These are phyloP conservation scores for Psettodes erumei DNA, from an alignment of 2,113 vertebrate species.

Conservation along the genomic window DNA sequence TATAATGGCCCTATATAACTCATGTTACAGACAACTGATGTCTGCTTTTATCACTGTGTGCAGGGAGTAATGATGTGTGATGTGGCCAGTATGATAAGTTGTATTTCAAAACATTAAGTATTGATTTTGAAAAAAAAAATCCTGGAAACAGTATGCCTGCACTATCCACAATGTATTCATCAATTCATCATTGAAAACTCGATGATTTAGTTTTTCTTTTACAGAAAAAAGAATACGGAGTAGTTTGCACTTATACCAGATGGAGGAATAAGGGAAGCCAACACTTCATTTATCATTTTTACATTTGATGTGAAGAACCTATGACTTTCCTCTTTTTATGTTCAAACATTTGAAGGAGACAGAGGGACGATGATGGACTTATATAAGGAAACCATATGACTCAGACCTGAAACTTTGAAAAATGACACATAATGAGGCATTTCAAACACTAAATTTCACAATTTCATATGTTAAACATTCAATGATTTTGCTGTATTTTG, in stretches of 20 bases:
- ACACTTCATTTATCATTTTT: not conserved
- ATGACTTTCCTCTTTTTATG: conserved; percentile 1
- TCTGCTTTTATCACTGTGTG: conserved; percentile 40
- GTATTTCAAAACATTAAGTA: conserved; percentile 11
- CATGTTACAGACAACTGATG: conserved; percentile 54
- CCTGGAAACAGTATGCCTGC: not conserved
- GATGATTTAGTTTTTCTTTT: too few relatives aligned
- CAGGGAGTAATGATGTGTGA: conserved; percentile 4
- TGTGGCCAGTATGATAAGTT: not conserved
- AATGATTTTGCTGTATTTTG: not conserved
- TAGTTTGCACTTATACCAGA: not conserved
- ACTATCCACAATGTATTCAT: not conserved
- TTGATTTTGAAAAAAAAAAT: not conserved
- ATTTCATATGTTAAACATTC: too few relatives aligned
- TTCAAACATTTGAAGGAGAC: not conserved
- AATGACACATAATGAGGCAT: conserved; percentile 4
- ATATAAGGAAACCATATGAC: not conserved
- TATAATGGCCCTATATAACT: conserved; percentile 56
- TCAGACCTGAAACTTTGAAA: not conserved
- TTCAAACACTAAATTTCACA: too few relatives aligned
- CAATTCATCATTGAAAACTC: not conserved
- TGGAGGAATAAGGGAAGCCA: not conserved
- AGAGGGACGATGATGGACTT: not conserved
- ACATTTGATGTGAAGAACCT: not conserved
- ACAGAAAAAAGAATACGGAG: too few relatives aligned